A percentile compares a stretch with the other conserved stretches of the same genome.
phyloP scores from a whole-genome alignment of 2,113 vertebrate species.

The Zootoca vivipara region DNA sequence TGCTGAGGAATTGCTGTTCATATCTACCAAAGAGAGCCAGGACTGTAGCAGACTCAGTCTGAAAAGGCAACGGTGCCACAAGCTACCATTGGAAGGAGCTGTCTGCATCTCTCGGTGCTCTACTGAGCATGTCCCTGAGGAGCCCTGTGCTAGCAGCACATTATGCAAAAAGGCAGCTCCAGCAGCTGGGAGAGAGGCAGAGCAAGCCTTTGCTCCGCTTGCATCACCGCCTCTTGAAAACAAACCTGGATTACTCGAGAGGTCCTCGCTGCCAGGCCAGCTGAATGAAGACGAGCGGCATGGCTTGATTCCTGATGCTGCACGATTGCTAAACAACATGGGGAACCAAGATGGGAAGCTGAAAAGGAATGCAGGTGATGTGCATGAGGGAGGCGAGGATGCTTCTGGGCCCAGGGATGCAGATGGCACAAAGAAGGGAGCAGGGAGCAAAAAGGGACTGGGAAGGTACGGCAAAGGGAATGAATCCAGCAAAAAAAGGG shows the following conservation, averaged over 20 bases:
- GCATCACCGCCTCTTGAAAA: constrained; percentile 75
- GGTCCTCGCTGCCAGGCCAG: constrained; percentile 51
- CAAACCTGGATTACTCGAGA: constrained; percentile 68
- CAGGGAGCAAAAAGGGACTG: constrained; percentile 82
- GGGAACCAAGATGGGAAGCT: constrained; percentile 97
- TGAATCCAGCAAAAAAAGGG: constrained; percentile 84
- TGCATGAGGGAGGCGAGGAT: constrained; percentile 82
- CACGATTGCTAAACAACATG: constrained; percentile 79
- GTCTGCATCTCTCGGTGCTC: constrained; percentile 69
- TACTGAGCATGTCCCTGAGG: constrained; percentile 81
- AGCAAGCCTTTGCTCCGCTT: constrained; percentile 71
- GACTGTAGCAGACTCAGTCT: constrained; percentile 52
- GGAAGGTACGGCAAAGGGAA: constrained; percentile 82
- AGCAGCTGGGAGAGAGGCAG: constrained; percentile 78
- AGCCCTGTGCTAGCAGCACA: constrained; percentile 77
- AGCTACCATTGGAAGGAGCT: constrained; percentile 77
- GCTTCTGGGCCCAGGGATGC: constrained; percentile 81
- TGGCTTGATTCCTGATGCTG: constrained; percentile 81
- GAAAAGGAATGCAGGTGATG: constrained; percentile 81
- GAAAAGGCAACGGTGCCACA: constrained; percentile 54
- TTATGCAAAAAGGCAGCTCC: constrained; percentile 81
- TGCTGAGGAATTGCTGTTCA: constrained; percentile 77
- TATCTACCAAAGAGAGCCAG: constrained; percentile 74
- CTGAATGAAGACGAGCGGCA: constrained; percentile 59
- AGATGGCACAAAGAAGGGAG: constrained; percentile 86